These are phyloP conservation scores for Heterotilapia buettikoferi DNA, from an alignment of 2,113 vertebrate species.

Conservation along the genomic window DNA sequence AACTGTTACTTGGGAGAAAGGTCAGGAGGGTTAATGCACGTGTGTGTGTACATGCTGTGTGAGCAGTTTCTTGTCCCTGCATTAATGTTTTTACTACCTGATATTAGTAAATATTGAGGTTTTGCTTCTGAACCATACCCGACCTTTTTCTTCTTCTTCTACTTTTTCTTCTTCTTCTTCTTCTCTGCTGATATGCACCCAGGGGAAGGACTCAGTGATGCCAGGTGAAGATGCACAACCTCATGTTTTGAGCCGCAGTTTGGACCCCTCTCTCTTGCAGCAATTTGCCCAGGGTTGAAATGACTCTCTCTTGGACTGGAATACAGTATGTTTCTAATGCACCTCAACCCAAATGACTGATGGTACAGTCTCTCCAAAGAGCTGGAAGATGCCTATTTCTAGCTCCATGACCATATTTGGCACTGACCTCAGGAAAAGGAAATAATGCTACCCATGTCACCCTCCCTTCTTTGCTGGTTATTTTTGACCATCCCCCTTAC, in stretches of 20 bases:
- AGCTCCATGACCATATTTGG: slow-evolving; percentile 54
- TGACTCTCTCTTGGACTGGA: slow-evolving; percentile 22
- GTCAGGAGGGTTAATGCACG: slow-evolving; percentile 19
- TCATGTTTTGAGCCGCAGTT: slow-evolving; percentile 31
- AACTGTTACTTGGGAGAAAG: slow-evolving; percentile 38
- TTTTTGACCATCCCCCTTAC: slow-evolving; percentile 31
- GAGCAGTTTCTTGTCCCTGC: not conserved
- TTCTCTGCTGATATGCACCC: slow-evolving; percentile 13
- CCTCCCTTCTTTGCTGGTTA: slow-evolving; percentile 37
- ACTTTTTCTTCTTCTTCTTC: not conserved
- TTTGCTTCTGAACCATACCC: not conserved
- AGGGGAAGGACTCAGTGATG: slow-evolving; percentile 27
- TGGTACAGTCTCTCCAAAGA: slow-evolving; percentile 23
- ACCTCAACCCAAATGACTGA: slow-evolving; percentile 15
- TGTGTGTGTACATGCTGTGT: not conserved
- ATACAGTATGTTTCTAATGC: slow-evolving; percentile 24
- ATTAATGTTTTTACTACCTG: not conserved
- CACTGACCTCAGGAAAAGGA: slow-evolving; percentile 49
- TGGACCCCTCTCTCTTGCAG: slow-evolving; percentile 28
- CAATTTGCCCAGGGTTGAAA: slow-evolving; percentile 37
- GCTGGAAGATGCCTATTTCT: slow-evolving; percentile 54
- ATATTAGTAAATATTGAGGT: not conserved
- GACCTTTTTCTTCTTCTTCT: not conserved
- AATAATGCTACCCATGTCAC: slow-evolving; percentile 36
- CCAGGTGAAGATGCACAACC: slow-evolving; percentile 49